phyloP scores from a whole-genome alignment of 2,113 vertebrate genomes.

The Sinocyclocheilus anophthalmus region DNA sequence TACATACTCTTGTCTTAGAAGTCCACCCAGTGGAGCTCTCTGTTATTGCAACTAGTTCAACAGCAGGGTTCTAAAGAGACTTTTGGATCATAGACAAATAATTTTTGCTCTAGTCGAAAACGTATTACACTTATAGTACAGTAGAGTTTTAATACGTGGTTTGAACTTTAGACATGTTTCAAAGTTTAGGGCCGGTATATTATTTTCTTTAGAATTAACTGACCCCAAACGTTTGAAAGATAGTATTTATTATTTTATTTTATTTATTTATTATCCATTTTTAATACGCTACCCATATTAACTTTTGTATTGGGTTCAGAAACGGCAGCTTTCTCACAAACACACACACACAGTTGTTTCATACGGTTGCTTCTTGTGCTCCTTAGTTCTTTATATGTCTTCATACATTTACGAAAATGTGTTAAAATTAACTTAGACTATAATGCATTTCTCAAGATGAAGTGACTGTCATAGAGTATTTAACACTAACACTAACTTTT shows the following conservation, averaged over 20 bases:
- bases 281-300: neutral
- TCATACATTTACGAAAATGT: neutral
- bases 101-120: neutral
- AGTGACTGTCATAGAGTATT: neutral
- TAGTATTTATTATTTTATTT: neutral
- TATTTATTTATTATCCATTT: neutral
- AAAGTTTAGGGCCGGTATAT: neutral
- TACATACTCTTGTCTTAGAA: conserved; percentile 43
- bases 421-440: neutral
- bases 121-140: neutral
- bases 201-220: neutral
- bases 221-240: neutral
- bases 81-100: neutral
- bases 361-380: neutral
- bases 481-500: too few species aligned
- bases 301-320: neutral
- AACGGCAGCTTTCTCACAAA: neutral
- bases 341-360: neutral
- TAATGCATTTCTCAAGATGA: neutral
- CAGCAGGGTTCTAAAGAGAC: neutral
- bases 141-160: neutral
- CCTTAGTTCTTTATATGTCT: neutral
- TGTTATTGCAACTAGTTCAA: conserved; percentile 56
- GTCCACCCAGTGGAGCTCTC: conserved; percentile 64
- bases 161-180: neutral